Base-by-base conservation (phyloP, 2,888 invertebrate species). In the Glyphotaelius pellucidus region DNA sequence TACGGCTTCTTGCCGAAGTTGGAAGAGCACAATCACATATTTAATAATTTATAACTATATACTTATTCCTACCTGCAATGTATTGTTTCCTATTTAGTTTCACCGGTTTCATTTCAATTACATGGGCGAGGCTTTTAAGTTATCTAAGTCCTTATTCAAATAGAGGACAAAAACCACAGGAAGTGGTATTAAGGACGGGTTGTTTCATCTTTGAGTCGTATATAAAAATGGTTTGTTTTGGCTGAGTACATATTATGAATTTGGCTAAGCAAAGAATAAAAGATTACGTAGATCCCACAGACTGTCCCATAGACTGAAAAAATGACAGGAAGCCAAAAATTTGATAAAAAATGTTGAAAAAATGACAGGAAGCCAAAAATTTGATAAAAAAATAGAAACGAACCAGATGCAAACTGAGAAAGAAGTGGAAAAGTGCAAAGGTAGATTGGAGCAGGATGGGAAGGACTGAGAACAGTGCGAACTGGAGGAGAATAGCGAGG, bases 11-110 rank as follows among this genome's bases (percentile, higher is more conserved):
- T 25, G 32, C 35, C 35, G 19, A 9, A 38, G 25, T 32, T 35
- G 19, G 19, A 83, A 25, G 32, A 81, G 83, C 83, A 83, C 83
- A 83, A 83, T 35, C 83, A 83, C 15, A 32, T 83, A 14, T 83
- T 32, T 35, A 83, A 31, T 83, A 67, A 67, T 67, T 25, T 67
- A 67, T 67, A 67, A 25, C 67, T 67, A n/a, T 19, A 67, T 67
- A 25, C 67, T 7, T 67, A 67, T 25, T 67, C 67, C 67, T 67
- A n/a, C 25, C 67, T 67, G 67, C 25, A 67, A 67, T 19, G 52
- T 19, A 52, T 52, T 67, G 67, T 67, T 67, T 67, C 67, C 67
- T 67, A n/a, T 67, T n/a, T 9, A 67, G 25, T 67, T 9, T 25
- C 25, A 25, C 67, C n/a, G n/a, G 25, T 67, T 67, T 67, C 9